Evolutionary conservation across 37 sponge, comb jelly and placozoan genomes (phyloP), one percentile per base, ranked within the genome.

Genomic region (Spongia lamella): DNA sequence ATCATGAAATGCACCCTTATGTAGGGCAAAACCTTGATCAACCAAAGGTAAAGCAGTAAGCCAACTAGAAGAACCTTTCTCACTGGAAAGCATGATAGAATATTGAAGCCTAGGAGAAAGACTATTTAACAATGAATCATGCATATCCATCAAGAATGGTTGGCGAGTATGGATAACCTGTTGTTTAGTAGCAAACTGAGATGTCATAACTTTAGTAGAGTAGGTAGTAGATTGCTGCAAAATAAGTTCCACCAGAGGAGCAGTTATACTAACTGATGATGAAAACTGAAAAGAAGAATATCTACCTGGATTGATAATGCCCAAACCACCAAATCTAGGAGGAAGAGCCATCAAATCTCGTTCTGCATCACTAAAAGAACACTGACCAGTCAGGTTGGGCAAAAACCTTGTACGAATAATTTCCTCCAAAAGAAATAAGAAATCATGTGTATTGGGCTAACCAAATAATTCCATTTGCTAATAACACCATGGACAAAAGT

Each of bases 401-500:
- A 60, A 9, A 16, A 60, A 60, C 27, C 24, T 11, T 25, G 19
- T 14, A 22, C 61, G 19, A 20, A 60, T 60, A 20, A 29, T 27
- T 27, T 60, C 61, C 25, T 60, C 61, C n/a, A 60, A 29, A 27
- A 29, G 61, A n/a, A n/a, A n/a, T n/a, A n/a, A n/a, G n/a, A n/a
- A n/a, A n/a, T n/a, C n/a, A n/a, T n/a, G n/a, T n/a, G n/a, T n/a
- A n/a, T n/a, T n/a, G n/a, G n/a, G n/a, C n/a, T n/a, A n/a, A n/a
- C n/a, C n/a, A n/a, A n/a, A 24, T 76, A 73, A 17, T 59, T 75
- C 75, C 75, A 75, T 58, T 36, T 58, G 36, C 66, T 77, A 3
- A 29, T 5, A 14, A 77, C 35, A 20, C 65, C 77, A 39, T 62
- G 77, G n/a, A n/a, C n/a, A n/a, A 70, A 61, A 20, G 64, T 64